Evolutionary conservation across 2,797 vertebrate genomes (phyloP), one percentile per base, ranked within the genome.

Genomic region (Pangasius larnaudii): DNA sequence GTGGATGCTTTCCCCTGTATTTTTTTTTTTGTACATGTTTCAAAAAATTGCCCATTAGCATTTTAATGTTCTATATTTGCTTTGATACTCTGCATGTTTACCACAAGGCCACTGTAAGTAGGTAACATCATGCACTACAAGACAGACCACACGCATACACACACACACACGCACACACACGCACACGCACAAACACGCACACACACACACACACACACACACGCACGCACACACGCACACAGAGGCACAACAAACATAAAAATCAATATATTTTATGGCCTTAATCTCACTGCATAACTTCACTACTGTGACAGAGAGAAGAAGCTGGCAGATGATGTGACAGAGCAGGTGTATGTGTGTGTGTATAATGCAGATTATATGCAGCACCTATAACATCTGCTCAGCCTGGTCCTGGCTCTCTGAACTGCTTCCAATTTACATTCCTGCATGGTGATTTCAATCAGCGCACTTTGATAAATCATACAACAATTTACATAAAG

Each of bases 381-480:
- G 95, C 85, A 79, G 96, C 94, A 94, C 92, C 94, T 94, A 92
- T 87, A 93, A 94, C 95, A 96, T 95, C 95, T 95, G 94, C 85
- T 92, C 94, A 91, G 93, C 90, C 88, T 82, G 88, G 90, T 92
- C 87, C 78, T 30, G 84, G 89, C 88, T 91, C 93, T 96, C 94
- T 95, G 94, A 95, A 96, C 95, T 95, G 93, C 77, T 93, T 96
- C 95, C 96, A 97, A 95, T 96, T 96, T 94, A 95, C 95, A 96
- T 97, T 96, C 95, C 93, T 93, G 93, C 93, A 92, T 93, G 91
- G 92, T 95, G 93, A 92, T 94, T 94, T 92, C 91, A 95, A 94
- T 94, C 93, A 90, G 91, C 91, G 88, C 91, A 91, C 93, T 94
- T 93, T 90, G 93, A 93, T 93, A 93, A 94, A 92, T 92, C 88